A percentile compares a stretch with the other conserved stretches of the same genome.
Evolutionary conservation across 2,888 invertebrate species (phyloP).

Genomic region (Agrotis clavis): DNA sequence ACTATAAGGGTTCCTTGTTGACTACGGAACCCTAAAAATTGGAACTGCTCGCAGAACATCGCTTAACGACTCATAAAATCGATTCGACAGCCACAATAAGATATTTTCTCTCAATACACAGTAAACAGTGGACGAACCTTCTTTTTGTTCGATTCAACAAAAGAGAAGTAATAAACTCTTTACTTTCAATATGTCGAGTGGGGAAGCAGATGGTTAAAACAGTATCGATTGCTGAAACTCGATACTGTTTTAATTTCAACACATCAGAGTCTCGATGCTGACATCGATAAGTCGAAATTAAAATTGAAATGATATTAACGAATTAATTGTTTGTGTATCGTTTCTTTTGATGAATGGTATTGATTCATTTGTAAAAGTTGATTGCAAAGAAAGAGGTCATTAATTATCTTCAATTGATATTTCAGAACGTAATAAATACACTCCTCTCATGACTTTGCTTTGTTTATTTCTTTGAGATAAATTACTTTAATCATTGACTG

Average conservation of each 20-base stretch:
- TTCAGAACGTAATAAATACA: not conserved
- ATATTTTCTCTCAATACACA: constrained; percentile 58
- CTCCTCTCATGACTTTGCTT: not conserved
- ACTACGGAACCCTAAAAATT: too few species aligned
- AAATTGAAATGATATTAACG: constrained; percentile 11
- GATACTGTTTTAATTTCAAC: constrained; percentile 33
- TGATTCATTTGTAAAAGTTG: not conserved
- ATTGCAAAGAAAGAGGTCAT: not conserved
- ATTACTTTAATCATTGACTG: too few species aligned
- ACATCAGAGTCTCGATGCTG: not conserved
- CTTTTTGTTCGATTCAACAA: constrained; percentile 65
- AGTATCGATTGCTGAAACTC: constrained; percentile 50
- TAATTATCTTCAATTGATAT: not conserved
- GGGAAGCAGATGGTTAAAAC: constrained; percentile 60
- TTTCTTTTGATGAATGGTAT: constrained; percentile 11
- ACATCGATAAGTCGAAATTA: constrained; percentile 12
- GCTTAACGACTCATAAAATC: constrained; percentile 55
- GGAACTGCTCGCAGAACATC: constrained; percentile 25
- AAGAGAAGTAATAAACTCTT: constrained; percentile 69
- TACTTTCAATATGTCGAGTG: constrained; percentile 68
- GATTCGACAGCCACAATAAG: constrained; percentile 58
- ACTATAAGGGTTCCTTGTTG: too few species aligned
- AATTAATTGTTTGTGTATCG: constrained; percentile 8
- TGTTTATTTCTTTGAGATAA: too few species aligned
- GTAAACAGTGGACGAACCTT: constrained; percentile 54